Conservation (phyloP, 2,113 vertebrate genomes). For the Pachyramphus minor region DNA sequence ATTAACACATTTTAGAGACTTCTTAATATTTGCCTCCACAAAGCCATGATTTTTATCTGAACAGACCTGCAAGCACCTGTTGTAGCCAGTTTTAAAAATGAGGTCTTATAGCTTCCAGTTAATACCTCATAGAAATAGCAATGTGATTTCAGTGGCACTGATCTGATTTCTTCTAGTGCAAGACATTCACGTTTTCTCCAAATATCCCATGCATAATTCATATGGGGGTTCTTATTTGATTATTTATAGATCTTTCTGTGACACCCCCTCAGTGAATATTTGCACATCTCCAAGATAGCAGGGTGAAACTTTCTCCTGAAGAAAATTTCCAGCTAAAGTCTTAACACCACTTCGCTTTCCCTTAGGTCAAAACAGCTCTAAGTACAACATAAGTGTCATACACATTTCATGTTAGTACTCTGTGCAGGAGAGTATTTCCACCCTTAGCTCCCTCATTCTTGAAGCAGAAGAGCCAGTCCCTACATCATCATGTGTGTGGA, state of each 20-base stretch:
- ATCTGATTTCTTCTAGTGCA: slow-evolving; percentile 57
- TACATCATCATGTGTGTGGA: not conserved
- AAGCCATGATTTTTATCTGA: slow-evolving; percentile 61
- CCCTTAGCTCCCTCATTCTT: not conserved
- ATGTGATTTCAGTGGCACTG: slow-evolving; percentile 61
- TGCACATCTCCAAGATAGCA: slow-evolving; percentile 46
- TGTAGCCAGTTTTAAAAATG: slow-evolving; percentile 60
- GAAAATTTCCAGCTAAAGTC: slow-evolving; percentile 46
- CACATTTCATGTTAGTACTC: not conserved
- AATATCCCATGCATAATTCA: slow-evolving; percentile 56
- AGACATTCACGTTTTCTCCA: slow-evolving; percentile 50
- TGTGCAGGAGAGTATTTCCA: not conserved
- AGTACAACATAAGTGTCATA: not conserved
- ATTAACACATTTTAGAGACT: slow-evolving; percentile 65
- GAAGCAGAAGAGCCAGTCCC: not conserved
- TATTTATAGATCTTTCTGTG: slow-evolving; percentile 59
- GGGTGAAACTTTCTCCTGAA: slow-evolving; percentile 46
- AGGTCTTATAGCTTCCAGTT: slow-evolving; percentile 50
- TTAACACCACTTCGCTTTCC: slow-evolving; percentile 30
- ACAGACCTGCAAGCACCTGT: slow-evolving; percentile 70
- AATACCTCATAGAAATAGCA: slow-evolving; percentile 64
- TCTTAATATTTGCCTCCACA: slow-evolving; percentile 66
- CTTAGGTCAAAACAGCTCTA: slow-evolving; percentile 14
- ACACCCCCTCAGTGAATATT: slow-evolving; percentile 63
- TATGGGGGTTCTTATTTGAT: slow-evolving; percentile 58